Base-by-base conservation (phyloP, 2,113 vertebrate species). In the Felis chaus region DNA sequence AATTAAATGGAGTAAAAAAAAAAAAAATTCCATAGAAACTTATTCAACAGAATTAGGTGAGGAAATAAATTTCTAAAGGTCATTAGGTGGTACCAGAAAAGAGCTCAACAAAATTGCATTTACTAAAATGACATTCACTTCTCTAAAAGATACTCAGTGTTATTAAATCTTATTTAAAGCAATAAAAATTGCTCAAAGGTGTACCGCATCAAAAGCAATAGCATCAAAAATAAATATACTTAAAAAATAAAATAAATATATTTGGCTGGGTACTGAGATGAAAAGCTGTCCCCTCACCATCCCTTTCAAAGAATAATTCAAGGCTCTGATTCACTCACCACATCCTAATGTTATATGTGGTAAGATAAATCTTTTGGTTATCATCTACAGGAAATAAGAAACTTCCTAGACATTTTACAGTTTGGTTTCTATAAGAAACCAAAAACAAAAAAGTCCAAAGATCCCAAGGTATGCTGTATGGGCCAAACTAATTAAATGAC, bases 251-350 rank as follows among this genome's bases (percentile, higher is more conserved):
- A 89, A 93, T 48, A 93, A 95, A 97, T 50, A 78, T 25, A 85
- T 63, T 92, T 94, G 85, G 68, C 45, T 83, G 69, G 13, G 33
- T 74, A 73, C 21, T 92, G 33, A 95, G 97, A 97, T 95, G 84
- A 93, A 98, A 97, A 95, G 95, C 78, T 84, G 55, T 95, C 68
- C 73, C 71, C 27, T 95, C 16, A 18, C 8, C 91, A 73, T 1
- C 73, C 73, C 69, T 97, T 96, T 41, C 86, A 97, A 78, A 96
- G 10, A 76, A 29, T 83, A 93, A 96, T 89, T 97, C 93, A 97
- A 94, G 66, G 39, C 92, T 92, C 88, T 98, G 82, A 97, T 95
- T 97, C 93, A 98, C 63, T 97, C 69, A 97, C 86, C 97, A 97
- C 97, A 97, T 97, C 82, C 86, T 96, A 97, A 98, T 82, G 69